Conservation (phyloP, 1,140 invertebrate genomes). For the Eriosoma lanigerum region DNA sequence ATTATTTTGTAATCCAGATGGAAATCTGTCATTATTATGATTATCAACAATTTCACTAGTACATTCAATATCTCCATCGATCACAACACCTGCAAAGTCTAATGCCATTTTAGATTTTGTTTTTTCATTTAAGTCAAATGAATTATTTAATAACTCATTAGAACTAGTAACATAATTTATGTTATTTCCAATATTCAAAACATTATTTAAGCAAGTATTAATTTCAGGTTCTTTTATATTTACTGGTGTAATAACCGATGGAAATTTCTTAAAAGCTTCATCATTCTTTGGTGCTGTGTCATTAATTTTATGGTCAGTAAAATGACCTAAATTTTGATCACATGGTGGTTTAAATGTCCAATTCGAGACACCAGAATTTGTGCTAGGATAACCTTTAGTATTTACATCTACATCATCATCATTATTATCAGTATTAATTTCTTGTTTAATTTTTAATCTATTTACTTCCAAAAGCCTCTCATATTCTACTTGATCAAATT, state of each 20-base stretch:
- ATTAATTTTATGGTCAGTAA: conserved; percentile 10
- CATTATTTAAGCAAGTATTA: neutral
- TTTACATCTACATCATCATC: neutral
- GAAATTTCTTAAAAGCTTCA: neutral
- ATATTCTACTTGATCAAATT: conserved; percentile 11
- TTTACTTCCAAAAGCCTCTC: neutral
- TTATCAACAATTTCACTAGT: neutral
- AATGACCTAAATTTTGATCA: neutral
- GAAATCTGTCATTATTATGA: neutral
- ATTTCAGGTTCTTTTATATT: neutral
- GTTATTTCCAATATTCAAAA: neutral
- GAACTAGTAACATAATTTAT: neutral
- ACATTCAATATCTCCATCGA: neutral
- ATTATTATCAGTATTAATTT: neutral
- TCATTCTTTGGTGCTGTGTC: neutral
- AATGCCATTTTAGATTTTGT: neutral
- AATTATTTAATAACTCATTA: neutral
- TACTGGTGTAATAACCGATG: neutral
- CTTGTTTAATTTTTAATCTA: neutral
- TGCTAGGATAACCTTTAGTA: neutral
- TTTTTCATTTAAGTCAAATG: neutral
- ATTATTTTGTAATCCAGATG: neutral
- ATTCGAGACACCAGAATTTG: neutral
- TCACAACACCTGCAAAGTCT: neutral
- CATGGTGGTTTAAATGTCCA: conserved; percentile 21